These are phyloP conservation scores for Petrolisthes manimaculis DNA, from an alignment of 2,888 invertebrate genomes.

Conservation along the genomic window DNA sequence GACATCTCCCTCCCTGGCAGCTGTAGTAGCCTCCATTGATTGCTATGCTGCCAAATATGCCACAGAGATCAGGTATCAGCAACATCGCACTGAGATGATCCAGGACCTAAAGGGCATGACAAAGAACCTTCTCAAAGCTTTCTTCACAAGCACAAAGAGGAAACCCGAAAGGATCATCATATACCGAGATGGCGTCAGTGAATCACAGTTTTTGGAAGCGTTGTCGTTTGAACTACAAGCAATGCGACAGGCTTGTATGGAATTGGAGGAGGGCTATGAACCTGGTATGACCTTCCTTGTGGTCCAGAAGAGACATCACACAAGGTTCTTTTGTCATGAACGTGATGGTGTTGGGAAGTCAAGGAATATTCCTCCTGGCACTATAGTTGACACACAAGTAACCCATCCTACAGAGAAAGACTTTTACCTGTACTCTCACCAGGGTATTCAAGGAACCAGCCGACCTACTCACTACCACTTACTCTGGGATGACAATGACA, in stretches of 20 bases:
- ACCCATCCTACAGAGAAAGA: slow-evolving; percentile 46
- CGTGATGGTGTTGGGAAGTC: slow-evolving; percentile 24
- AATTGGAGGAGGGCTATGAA: slow-evolving; percentile 73
- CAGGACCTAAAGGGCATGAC: slow-evolving; percentile 45
- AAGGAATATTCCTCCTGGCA: slow-evolving; percentile 43
- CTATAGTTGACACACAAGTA: slow-evolving; percentile 35
- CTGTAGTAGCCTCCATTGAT: slow-evolving; percentile 71
- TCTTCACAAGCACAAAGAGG: slow-evolving; percentile 71
- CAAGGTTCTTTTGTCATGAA: slow-evolving; percentile 69
- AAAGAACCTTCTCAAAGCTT: slow-evolving; percentile 75
- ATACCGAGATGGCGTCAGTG: slow-evolving; percentile 86
- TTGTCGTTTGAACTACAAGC: slow-evolving; percentile 75
- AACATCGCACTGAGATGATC: slow-evolving; percentile 48
- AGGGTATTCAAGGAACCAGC: slow-evolving; percentile 80
- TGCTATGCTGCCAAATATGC: slow-evolving; percentile 40
- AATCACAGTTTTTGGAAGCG: slow-evolving; percentile 83
- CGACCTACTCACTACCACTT: slow-evolving; percentile 74
- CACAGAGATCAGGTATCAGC: slow-evolving; percentile 45
- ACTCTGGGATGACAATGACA: slow-evolving; percentile 81
- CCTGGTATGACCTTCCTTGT: slow-evolving; percentile 91
- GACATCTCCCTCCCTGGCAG: slow-evolving; percentile 75
- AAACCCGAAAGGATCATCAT: slow-evolving; percentile 80
- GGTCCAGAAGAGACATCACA: slow-evolving; percentile 97
- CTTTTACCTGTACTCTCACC: slow-evolving; percentile 45
- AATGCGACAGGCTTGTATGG: slow-evolving; percentile 80